A percentile compares a stretch with the other conserved stretches of the same genome.
Evolutionary conservation across 2,888 invertebrate genomes (phyloP).

Genomic region (Himalopsyche japonica): DNA sequence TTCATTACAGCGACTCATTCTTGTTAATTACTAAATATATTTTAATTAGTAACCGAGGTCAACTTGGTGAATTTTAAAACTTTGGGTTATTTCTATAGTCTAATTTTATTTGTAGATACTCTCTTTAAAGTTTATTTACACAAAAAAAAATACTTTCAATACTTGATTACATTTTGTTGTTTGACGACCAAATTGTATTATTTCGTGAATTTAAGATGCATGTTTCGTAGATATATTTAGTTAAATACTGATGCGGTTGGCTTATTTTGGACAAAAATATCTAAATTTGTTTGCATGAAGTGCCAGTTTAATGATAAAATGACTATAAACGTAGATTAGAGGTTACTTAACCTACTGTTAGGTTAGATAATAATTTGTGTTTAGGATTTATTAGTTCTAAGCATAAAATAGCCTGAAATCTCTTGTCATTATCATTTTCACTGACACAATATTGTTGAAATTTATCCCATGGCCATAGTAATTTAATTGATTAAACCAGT

Average conservation of each 20-base stretch:
- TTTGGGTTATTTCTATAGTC: background rate
- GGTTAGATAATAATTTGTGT: conserved; percentile 4
- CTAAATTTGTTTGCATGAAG: conserved; percentile 18
- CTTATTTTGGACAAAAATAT: background rate
- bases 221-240: background rate
- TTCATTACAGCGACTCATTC: too few species aligned
- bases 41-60: too few species aligned
- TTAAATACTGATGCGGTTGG: background rate
- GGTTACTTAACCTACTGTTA: conserved; percentile 8
- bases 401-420: conserved; percentile 22
- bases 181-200: background rate
- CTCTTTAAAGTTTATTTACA: background rate
- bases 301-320: conserved; percentile 28
- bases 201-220: background rate
- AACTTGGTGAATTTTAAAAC: too few species aligned
- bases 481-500: conserved; percentile 23
- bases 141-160: background rate
- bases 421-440: conserved; percentile 26
- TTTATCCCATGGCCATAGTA: conserved; percentile 32
- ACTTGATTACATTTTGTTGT: background rate
- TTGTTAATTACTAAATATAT: too few species aligned
- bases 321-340: background rate
- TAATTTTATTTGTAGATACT: background rate
- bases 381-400: conserved; percentile 25
- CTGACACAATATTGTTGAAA: conserved; percentile 4